Base-by-base conservation (phyloP, 1,140 invertebrate species). In the Archivesica marissinica region DNA sequence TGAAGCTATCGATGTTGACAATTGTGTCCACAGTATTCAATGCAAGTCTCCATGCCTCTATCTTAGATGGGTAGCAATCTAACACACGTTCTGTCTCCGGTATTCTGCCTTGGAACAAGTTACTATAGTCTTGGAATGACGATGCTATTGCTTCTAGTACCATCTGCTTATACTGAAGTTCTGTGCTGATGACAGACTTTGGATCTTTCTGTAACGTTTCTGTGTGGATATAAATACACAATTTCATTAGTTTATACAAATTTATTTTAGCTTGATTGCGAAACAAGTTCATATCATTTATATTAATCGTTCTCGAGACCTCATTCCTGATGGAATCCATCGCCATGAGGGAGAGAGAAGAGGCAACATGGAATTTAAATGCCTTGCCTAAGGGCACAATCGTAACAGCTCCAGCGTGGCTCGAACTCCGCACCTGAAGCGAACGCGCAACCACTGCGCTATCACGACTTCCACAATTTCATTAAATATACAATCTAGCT, bases 61-160 rank as follows among this genome's bases (percentile, higher is more conserved):
- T 64, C 35, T 78, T 78, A 44, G 54, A 44, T 23, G 39, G 61
- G 25, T 64, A 64, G 47, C 54, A 30, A 30, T 78, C 76, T 4
- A 44, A 3, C 20, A 20, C 23, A 28, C 3, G 44, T n/a, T 30
- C 54, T 64, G 23, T 3, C 28, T 44, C 54, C 6, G 33, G 3
- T 6, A 23, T 2, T 15, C 23, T 35, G 4, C 47, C n/a, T 76
- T 17, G 13, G 20, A 72, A 47, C 17, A 72, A 28, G 3, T n/a
- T 23, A 17, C 13, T 7, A 50, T 47, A 72, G 7, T 44, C 39
- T 52, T 50, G 25, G 13, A 72, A 72, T 1, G 41, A 47, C 35
- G 68, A 50, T 6, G 35, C 20, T 44, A 72, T 25, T 28, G 68
- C 28, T 4, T 72, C 68, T 28, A 30, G 20, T 25, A 72, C 68